Percentiles rank a stretch among this genome's conserved stretches.
Conservation (phyloP, 92 coral and sea anemone species). For the Siderastrea siderea region DNA sequence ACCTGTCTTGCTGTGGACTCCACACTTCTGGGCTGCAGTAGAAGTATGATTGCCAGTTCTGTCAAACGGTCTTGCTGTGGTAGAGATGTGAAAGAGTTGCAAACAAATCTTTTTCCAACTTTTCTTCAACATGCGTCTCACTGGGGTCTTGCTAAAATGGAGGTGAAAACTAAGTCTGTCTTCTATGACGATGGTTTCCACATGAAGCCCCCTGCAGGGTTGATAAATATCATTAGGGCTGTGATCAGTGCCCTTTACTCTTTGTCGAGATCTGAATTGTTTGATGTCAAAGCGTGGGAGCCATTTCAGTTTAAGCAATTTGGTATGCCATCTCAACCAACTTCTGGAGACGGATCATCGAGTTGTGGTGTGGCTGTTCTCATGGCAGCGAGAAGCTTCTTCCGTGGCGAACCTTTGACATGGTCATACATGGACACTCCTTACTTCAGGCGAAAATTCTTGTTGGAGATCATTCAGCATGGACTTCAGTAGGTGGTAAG, state of each 20-base stretch:
- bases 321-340: constrained; percentile 64
- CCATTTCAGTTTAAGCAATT: constrained; percentile 14
- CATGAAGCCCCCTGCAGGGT: constrained; percentile 9
- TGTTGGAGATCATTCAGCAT: constrained; percentile 38
- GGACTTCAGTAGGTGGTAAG: background rate
- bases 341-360: constrained; percentile 30
- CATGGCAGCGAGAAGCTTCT: constrained; percentile 53
- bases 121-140: constrained; percentile 28
- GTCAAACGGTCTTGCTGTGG: constrained; percentile 12
- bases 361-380: constrained; percentile 64
- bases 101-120: constrained; percentile 24
- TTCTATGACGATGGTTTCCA: constrained; percentile 36
- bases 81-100: constrained; percentile 18
- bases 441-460: constrained; percentile 13
- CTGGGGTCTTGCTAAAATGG: constrained; percentile 48
- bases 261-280: constrained; percentile 16
- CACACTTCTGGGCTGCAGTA: background rate
- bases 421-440: constrained; percentile 29
- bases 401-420: constrained; percentile 9
- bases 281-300: constrained; percentile 20
- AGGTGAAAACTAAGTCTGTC: constrained; percentile 17
- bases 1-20: constrained; percentile 37
- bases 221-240: background rate
- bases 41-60: constrained; percentile 20
- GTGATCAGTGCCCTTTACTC: constrained; percentile 4